phyloP scores from a whole-genome alignment of 1,140 invertebrate genomes.

The Papilio xuthus region DNA sequence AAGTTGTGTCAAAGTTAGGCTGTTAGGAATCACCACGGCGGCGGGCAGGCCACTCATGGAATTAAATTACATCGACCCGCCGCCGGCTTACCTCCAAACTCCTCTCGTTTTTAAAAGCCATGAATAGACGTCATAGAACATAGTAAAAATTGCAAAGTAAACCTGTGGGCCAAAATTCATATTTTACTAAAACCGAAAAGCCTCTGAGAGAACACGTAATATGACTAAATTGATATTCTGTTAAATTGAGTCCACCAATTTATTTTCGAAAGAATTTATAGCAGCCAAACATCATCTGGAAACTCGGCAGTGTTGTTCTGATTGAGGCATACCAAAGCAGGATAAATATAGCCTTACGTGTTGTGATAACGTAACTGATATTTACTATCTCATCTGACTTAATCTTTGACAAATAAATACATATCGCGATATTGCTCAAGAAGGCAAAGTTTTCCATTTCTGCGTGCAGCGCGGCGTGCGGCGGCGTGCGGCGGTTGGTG shows the following conservation, averaged over 20 bases:
- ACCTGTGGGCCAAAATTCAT: background rate
- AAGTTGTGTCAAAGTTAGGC: constrained; percentile 69
- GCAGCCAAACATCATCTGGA: background rate
- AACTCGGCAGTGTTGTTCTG: no score
- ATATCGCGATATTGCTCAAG: constrained; percentile 70
- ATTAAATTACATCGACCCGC: constrained; percentile 73
- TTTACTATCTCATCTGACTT: constrained; percentile 19
- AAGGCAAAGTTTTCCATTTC: constrained; percentile 69
- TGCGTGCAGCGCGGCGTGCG: constrained; percentile 47
- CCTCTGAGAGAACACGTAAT: constrained; percentile 4
- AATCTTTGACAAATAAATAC: constrained; percentile 50
- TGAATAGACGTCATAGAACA: constrained; percentile 43
- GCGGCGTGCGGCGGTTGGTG: constrained; percentile 30
- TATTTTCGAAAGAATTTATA: background rate
- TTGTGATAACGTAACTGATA: background rate
- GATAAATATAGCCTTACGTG: no score
- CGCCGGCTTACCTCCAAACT: constrained; percentile 57
- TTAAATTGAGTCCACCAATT: background rate
- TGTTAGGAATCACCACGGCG: constrained; percentile 66
- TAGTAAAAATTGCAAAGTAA: constrained; percentile 1
- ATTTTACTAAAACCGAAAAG: background rate
- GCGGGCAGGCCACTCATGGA: constrained; percentile 69
- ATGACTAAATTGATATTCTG: background rate
- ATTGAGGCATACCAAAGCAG: no score
- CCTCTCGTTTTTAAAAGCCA: constrained; percentile 60